Percentiles rank a stretch among this genome's conserved stretches.
These are phyloP conservation scores for Monochamus alternatus DNA, from an alignment of 2,888 invertebrate species.

Conservation along the genomic window DNA sequence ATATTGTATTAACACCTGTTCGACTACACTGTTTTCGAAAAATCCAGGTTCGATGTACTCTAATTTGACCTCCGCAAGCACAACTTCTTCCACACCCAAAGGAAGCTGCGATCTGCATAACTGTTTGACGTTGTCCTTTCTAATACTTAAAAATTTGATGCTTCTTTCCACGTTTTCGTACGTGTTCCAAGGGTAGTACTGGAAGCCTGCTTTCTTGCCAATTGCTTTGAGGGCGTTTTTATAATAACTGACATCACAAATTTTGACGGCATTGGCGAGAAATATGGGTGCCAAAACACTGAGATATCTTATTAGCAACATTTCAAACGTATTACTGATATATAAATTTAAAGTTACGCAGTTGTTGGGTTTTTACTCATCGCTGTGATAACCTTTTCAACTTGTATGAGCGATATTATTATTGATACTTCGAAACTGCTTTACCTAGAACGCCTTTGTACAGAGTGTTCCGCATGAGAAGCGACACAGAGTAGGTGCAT, in stretches of 20 bases:
- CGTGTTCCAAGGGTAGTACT: slow-evolving; percentile 47
- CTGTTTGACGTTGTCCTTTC: slow-evolving; percentile 39
- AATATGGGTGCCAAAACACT: slow-evolving; percentile 2
- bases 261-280: not conserved
- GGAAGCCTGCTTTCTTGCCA: slow-evolving; percentile 43
- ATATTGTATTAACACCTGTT: slow-evolving; percentile 45
- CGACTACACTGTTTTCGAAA: slow-evolving; percentile 42
- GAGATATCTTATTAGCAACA: not conserved
- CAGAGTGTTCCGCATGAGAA: too few relatives aligned
- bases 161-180: slow-evolving; percentile 37
- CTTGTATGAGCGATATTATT: not conserved
- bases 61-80: slow-evolving; percentile 47
- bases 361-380: not conserved
- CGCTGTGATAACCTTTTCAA: slow-evolving; percentile 16
- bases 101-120: slow-evolving; percentile 42
- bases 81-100: slow-evolving; percentile 40
- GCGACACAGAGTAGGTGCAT: too few relatives aligned
- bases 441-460: too few relatives aligned
- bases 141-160: slow-evolving; percentile 37
- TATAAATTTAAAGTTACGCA: not conserved
- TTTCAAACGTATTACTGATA: not conserved
- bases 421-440: not conserved
- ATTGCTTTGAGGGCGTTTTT: slow-evolving; percentile 29
- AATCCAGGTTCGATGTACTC: slow-evolving; percentile 54
- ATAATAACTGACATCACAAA: slow-evolving; percentile 40